Base-by-base conservation (phyloP, 2,888 invertebrate species). In the Halocaridina rubra region DNA sequence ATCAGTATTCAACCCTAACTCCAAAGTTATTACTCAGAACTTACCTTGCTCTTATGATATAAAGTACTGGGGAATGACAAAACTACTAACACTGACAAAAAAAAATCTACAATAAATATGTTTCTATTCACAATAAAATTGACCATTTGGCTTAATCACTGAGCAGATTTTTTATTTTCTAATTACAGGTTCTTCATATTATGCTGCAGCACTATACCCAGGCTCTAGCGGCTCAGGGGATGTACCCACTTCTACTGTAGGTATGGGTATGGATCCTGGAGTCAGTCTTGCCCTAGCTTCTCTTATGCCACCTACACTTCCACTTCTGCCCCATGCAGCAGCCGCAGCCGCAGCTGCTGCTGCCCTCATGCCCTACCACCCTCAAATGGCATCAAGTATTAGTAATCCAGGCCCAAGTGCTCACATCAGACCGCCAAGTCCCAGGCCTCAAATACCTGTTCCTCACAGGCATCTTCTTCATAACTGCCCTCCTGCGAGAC, bases 271-370 rank as follows among this genome's bases (percentile, higher is more conserved):
- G 27, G 72, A 76, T 27, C 67, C 77, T n/a, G 78, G 82, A n/a
- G 61, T 86, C n/a, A 86, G 82, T 30, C 59, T 86, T 29, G 86
- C 86, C 71, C 67, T 86, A 4, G 86, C 86, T 10, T 86, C 86
- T 1, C 71, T 86, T 10, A 77, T 86, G 74, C 86, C 86, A 3
- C 78, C 82, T n/a, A 53, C 82, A 1, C 80, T 86, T 13, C 86
- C 86, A 4, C 74, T 86, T 3, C 79, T 86, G 22, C 82, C 86
- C 16, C 86, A 81, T n/a, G 67, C 61, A 19, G 84, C 79, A 3
- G 74, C 75, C 22, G 81, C 64, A 7, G 74, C 77, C 2, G 82
- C 72, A n/a, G 80, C 72, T 3, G 74, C 72, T 1, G 81, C 72
- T 8, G 74, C 81, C 22, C 74, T 75, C 32, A 72, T 79, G 57